phyloP scores from a whole-genome alignment of 1,140 invertebrate species.

The Potamilus streckersoni region DNA sequence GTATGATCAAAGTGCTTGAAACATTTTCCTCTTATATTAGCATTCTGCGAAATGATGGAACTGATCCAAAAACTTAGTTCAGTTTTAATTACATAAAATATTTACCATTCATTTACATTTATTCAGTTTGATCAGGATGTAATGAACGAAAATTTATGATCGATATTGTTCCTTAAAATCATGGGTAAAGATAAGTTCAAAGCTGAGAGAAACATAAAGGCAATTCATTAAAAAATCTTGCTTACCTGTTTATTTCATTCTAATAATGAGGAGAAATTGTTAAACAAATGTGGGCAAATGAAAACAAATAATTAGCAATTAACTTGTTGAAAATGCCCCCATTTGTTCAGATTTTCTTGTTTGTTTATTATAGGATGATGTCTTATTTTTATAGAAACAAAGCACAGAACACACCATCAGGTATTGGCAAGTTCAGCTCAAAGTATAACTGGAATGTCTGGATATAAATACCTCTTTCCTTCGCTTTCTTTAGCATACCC shows the following conservation, averaged over 20 bases:
- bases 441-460: conserved; percentile 42
- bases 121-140: too few relatives aligned
- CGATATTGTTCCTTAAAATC: too few relatives aligned
- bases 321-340: not conserved
- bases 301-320: not conserved
- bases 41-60: not conserved
- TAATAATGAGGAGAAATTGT: not conserved
- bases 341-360: not conserved
- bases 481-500: conserved; percentile 56
- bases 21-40: not conserved
- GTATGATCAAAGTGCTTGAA: not conserved
- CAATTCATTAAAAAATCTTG: too few relatives aligned
- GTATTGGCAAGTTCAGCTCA: conserved; percentile 29
- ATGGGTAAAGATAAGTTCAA: too few relatives aligned
- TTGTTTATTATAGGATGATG: not conserved
- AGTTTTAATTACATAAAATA: not conserved
- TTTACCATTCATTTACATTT: not conserved
- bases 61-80: not conserved
- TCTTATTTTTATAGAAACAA: not conserved
- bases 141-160: too few relatives aligned
- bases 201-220: too few relatives aligned
- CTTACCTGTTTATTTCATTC: too few relatives aligned
- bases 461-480: conserved; percentile 47
- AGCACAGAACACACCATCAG: conserved; percentile 7
- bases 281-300: not conserved